Conservation (phyloP, 1,140 invertebrate species). For the Halesus radiatus region DNA sequence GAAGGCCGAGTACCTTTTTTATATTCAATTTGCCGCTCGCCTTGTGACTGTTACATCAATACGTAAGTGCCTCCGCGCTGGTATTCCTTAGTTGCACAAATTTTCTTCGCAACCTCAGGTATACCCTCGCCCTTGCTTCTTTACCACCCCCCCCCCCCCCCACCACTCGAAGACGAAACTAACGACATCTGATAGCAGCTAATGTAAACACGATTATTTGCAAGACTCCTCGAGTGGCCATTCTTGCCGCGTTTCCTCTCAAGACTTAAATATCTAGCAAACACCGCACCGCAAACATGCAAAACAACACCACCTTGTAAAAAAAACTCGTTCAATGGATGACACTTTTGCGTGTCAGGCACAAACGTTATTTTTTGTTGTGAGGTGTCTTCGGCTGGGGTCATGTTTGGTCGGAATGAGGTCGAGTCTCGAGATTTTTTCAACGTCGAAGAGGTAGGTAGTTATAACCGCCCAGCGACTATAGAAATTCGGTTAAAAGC, state of each 20-base stretch:
- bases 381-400: not conserved
- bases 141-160: not conserved
- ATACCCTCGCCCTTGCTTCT: not conserved
- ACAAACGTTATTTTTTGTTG: not conserved
- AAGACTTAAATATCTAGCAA: conserved; percentile 7
- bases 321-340: not conserved
- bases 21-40: too few species aligned
- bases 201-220: conserved; percentile 55
- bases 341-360: not conserved
- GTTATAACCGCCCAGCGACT: conserved; percentile 26
- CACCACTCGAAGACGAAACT: conserved; percentile 25
- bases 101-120: conserved; percentile 7
- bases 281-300: not conserved
- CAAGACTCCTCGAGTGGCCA: conserved; percentile 38
- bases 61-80: not conserved
- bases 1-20: too few species aligned
- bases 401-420: not conserved
- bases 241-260: conserved; percentile 38
- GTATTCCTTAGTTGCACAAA: conserved; percentile 10
- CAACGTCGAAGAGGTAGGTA: not conserved
- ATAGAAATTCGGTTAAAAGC: conserved; percentile 31
- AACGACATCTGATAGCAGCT: conserved; percentile 53
- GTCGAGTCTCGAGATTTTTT: conserved; percentile 28
- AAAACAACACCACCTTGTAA: not conserved
- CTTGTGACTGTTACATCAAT: too few species aligned